phyloP scores from a whole-genome alignment of 2,797 vertebrate species.

The Streptopelia turtur region DNA sequence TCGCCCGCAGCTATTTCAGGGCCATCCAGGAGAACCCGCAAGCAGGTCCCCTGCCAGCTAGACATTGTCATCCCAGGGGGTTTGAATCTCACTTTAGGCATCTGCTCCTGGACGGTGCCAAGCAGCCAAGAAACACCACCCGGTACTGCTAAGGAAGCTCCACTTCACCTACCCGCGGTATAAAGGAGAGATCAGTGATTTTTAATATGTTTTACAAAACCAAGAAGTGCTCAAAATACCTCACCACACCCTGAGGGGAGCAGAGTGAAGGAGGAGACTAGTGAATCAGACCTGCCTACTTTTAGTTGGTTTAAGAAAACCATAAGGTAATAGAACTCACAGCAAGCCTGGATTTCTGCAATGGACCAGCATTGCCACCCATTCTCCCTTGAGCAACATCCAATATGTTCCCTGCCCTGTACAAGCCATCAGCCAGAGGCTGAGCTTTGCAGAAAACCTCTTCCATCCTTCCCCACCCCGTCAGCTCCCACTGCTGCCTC shows the following conservation, averaged over 20 bases:
- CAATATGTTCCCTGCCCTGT: fast-evolving
- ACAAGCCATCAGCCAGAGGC: background rate
- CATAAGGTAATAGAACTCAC: background rate
- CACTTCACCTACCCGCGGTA: no score
- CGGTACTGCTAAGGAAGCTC: background rate
- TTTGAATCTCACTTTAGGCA: fast-evolving
- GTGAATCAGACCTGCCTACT: no score
- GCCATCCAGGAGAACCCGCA: background rate
- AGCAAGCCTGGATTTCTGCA: background rate
- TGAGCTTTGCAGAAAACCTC: background rate
- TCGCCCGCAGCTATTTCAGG: background rate
- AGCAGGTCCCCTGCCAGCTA: background rate
- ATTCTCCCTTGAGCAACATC: fast-evolving
- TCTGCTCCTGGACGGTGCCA: background rate
- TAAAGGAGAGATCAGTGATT: background rate
- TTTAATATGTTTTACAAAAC: background rate
- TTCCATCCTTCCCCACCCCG: background rate
- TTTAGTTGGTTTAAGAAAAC: background rate
- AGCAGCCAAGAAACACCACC: background rate
- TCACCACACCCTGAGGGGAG: background rate
- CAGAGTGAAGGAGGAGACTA: background rate
- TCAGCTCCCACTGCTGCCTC: background rate
- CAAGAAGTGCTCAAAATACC: background rate
- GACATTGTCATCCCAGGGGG: fast-evolving
- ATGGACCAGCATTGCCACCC: background rate